Evolutionary conservation across 2,888 invertebrate species (phyloP).

Genomic region (Chrysolina haemoptera): DNA sequence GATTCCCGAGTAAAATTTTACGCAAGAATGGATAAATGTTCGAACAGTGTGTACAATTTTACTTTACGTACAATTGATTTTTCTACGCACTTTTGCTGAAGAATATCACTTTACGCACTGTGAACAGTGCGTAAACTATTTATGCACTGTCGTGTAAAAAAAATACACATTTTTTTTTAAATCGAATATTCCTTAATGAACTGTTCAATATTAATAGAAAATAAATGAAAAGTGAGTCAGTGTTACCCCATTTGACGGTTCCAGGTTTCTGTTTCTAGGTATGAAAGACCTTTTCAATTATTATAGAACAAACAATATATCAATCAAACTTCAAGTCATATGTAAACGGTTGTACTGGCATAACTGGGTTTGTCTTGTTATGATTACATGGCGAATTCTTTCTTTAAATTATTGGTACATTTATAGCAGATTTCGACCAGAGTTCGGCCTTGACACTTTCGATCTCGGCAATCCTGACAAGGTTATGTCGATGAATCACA

Average conservation of each 20-base stretch:
- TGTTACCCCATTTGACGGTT: too few species aligned
- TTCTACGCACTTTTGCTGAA: too few species aligned
- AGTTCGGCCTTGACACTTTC: constrained; percentile 31
- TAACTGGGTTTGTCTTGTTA: constrained; percentile 17
- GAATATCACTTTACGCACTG: too few species aligned
- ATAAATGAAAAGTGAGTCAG: too few species aligned
- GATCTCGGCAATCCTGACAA: constrained; percentile 27
- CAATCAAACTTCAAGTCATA: constrained; percentile 2
- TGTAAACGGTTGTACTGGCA: background rate
- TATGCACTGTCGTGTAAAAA: too few species aligned
- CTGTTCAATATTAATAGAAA: background rate
- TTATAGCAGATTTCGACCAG: constrained; percentile 21
- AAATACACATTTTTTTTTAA: too few species aligned
- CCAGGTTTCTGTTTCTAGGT: background rate
- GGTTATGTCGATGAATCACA: constrained; percentile 28
- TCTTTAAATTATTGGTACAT: constrained; percentile 16
- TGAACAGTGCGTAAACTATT: too few species aligned
- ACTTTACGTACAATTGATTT: too few species aligned
- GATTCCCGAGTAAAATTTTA: too few species aligned
- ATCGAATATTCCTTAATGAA: background rate
- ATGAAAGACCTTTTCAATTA: background rate
- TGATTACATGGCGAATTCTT: constrained; percentile 19
- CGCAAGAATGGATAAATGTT: too few species aligned
- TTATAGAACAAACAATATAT: background rate
- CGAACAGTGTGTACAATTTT: too few species aligned